These are phyloP conservation scores for Drosophila neutralis DNA, from an alignment of 2,888 invertebrate species.

Conservation along the genomic window DNA sequence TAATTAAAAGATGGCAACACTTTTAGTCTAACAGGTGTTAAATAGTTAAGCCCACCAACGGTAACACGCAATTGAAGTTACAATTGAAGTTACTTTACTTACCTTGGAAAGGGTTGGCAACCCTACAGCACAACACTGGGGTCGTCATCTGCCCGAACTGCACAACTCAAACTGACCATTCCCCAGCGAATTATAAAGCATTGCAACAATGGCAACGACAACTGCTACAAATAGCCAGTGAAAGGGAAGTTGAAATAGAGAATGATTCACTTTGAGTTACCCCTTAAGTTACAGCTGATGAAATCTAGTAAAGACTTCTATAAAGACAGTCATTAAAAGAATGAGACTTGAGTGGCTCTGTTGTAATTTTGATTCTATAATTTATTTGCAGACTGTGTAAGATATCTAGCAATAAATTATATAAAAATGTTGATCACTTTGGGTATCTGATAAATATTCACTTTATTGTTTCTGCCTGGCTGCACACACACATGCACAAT, in stretches of 20 bases:
- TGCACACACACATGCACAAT: constrained; percentile 13
- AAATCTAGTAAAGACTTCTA: background rate
- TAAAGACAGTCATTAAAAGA: background rate
- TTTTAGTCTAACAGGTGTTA: constrained; percentile 77
- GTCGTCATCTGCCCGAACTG: constrained; percentile 14
- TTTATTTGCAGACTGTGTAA: background rate
- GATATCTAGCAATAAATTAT: constrained; percentile 8
- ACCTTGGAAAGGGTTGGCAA: constrained; percentile 18
- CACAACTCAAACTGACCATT: constrained; percentile 16
- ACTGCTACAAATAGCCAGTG: constrained; percentile 8
- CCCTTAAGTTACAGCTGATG: constrained; percentile 1
- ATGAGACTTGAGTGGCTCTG: background rate
- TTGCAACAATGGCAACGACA: constrained; percentile 18
- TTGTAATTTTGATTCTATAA: background rate
- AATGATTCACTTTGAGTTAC: constrained; percentile 6
- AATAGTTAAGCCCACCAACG: constrained; percentile 56
- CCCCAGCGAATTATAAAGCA: constrained; percentile 46
- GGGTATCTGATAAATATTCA: constrained; percentile 9
- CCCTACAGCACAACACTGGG: constrained; percentile 22
- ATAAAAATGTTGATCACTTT: constrained; percentile 4
- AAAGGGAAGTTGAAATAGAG: background rate
- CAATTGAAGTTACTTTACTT: constrained; percentile 28
- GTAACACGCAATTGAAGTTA: constrained; percentile 59
- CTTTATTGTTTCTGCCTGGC: constrained; percentile 32
- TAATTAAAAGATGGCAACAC: constrained; percentile 66